Evolutionary conservation across 1,140 invertebrate species (phyloP), one percentile per base, ranked within the genome.

Genomic region (Lepidostoma basale): DNA sequence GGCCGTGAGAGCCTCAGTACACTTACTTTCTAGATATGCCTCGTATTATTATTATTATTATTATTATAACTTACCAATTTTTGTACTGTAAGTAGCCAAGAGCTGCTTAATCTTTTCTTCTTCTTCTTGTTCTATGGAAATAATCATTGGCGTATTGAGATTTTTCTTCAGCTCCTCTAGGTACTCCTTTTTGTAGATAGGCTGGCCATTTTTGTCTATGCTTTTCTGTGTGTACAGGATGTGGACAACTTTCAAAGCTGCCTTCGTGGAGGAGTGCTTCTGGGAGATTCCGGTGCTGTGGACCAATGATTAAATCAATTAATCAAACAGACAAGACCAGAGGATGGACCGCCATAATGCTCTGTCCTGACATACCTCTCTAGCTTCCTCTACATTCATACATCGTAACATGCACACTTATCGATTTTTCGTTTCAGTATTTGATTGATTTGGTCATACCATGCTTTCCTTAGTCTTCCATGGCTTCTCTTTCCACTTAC

Each of bases 181-280:
- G 30, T 73, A 67, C 40, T 74, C 72, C 70, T 75, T 69, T 26
- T 74, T 73, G 68, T 76, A 74, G 36, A 79, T 65, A 4, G 77
- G 78, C 36, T 49, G 8, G 8, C 78, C 78, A 9, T 75, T 42
- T 23, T 70, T 67, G 16, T 69, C 73, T 14, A 81, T 76, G 70
- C 75, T 74, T 12, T 74, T 71, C 40, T 73, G 52, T 10, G 62
- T 52, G 54, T 60, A 58, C 20, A 81, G 67, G 62, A 72, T 78
- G 22, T 73, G 45, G 5, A 81, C 52, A 45, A 60, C 73, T 60
- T 70, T 69, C 0, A 73, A 22, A 22, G 74, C 74, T 9, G 76
- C 76, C 66, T 76, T 75, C 12, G 60, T 66, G 2, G 75, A 74
- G 1, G 79, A 77, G n/a, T 74, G 45, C 44, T 74, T 70, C 68